These are phyloP conservation scores for Cladorhizidae sp. DNA, from an alignment of 37 sponge, comb jelly and placozoan genomes.

Conservation along the genomic window DNA sequence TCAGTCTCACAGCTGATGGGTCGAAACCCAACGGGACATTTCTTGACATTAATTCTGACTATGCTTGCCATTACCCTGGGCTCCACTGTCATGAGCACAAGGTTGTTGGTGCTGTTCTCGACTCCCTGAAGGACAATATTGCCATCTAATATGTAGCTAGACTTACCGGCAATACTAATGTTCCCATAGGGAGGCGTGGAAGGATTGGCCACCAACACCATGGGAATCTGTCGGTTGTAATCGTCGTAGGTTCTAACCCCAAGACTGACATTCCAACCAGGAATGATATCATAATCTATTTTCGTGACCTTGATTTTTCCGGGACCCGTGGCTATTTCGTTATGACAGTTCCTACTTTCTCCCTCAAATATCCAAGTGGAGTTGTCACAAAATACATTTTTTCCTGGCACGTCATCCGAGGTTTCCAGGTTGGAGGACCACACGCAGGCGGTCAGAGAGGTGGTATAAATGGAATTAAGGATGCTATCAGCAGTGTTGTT, in stretches of 20 bases:
- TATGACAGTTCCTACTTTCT: conserved; percentile 1
- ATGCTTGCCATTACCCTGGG: conserved; percentile 20
- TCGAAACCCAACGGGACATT: conserved; percentile 40
- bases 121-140: conserved; percentile 7
- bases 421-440: neutral
- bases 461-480: conserved; percentile 40
- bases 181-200: neutral
- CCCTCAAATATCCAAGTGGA: neutral
- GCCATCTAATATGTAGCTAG: conserved; percentile 7
- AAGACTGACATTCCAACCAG: conserved; percentile 1
- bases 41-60: neutral
- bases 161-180: neutral
- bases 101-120: neutral
- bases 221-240: neutral
- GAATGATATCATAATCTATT: neutral
- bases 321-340: conserved; percentile 36
- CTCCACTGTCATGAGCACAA: conserved; percentile 28
- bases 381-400: neutral
- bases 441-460: conserved; percentile 26
- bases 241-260: conserved; percentile 2
- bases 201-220: conserved; percentile 1
- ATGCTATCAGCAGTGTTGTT: conserved; percentile 30
- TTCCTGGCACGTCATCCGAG: neutral
- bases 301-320: neutral
- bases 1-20: neutral